These are phyloP conservation scores for Hycleus cichorii DNA, from an alignment of 1,140 invertebrate species.

Conservation along the genomic window DNA sequence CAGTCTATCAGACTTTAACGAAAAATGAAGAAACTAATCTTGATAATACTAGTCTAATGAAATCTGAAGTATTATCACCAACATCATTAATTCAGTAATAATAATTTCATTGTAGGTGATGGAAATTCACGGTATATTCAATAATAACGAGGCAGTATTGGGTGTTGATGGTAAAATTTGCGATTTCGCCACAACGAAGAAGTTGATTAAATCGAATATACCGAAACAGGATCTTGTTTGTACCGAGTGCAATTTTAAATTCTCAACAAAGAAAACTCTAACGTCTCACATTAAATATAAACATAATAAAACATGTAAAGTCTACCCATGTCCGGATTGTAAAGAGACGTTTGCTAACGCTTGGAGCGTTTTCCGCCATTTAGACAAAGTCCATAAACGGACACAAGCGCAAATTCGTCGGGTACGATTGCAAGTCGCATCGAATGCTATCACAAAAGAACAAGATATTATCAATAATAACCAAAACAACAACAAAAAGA, in stretches of 20 bases:
- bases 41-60: constrained; percentile 18
- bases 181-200: constrained; percentile 33
- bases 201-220: constrained; percentile 21
- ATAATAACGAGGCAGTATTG: constrained; percentile 47
- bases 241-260: constrained; percentile 50
- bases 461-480: constrained; percentile 38
- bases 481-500: constrained; percentile 6
- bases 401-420: constrained; percentile 53
- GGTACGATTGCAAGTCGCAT: constrained; percentile 50
- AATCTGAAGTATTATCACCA: constrained; percentile 22
- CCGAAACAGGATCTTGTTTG: constrained; percentile 37
- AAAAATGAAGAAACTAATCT: neutral
- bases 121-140: constrained; percentile 48
- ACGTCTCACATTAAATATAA: constrained; percentile 60
- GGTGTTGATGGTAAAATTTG: constrained; percentile 53
- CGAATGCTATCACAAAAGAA: constrained; percentile 49
- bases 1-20: constrained; percentile 29
- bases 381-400: constrained; percentile 60
- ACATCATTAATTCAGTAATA: neutral
- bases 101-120: constrained; percentile 43
- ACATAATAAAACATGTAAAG: constrained; percentile 55
- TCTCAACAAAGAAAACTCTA: constrained; percentile 62
- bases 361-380: constrained; percentile 64
- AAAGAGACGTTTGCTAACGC: constrained; percentile 59
- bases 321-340: constrained; percentile 62